Conservation (phyloP, 2,113 vertebrate species). For the Nycticryphes semicollaris region DNA sequence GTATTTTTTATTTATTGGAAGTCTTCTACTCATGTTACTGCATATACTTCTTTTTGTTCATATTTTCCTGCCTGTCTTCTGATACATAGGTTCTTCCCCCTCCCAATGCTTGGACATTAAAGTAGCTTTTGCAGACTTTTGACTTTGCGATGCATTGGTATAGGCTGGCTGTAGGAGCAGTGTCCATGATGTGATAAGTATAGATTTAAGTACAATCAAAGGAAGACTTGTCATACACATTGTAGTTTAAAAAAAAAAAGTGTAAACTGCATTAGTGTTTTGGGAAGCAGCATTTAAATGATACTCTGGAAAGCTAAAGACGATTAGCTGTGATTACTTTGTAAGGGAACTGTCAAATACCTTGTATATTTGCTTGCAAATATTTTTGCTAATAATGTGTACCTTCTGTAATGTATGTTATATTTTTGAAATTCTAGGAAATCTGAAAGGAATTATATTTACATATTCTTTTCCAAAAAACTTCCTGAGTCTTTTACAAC, state of each 20-base stretch:
- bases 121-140: neutral
- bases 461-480: neutral
- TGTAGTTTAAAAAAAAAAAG: neutral
- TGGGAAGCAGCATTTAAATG: neutral
- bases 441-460: slow-evolving; percentile 15
- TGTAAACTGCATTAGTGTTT: neutral
- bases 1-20: neutral
- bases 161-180: neutral
- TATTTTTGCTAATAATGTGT: neutral
- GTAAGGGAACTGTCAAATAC: neutral
- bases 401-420: neutral
- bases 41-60: neutral
- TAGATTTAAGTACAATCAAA: neutral
- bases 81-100: neutral
- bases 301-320: neutral
- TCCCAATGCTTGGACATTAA: neutral
- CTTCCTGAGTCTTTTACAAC: neutral
- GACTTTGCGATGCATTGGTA: neutral
- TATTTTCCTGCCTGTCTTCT: neutral
- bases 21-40: neutral
- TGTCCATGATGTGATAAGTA: neutral
- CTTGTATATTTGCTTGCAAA: neutral
- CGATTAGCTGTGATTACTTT: neutral
- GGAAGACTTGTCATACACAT: neutral
- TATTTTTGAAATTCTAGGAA: neutral